Evolutionary conservation across 2,888 invertebrate genomes (phyloP).

Genomic region (Mystacides longicornis): DNA sequence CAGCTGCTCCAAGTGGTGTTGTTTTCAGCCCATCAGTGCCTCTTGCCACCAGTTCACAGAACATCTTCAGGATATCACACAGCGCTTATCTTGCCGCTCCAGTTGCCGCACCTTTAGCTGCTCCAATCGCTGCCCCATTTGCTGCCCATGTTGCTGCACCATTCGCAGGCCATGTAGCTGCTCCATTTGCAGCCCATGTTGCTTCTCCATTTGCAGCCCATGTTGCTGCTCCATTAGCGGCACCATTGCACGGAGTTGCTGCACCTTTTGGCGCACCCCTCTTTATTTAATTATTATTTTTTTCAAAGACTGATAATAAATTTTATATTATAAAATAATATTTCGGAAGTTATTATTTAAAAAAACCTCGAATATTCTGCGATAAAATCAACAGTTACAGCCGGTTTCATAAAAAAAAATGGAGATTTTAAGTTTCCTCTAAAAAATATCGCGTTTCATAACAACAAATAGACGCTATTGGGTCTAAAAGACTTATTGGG

Average conservation of each 20-base stretch:
- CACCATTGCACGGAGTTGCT: slow-evolving; percentile 30
- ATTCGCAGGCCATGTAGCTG: slow-evolving; percentile 17
- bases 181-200: slow-evolving; percentile 25
- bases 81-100: slow-evolving; percentile 15
- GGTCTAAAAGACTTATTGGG: too few species aligned
- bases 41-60: slow-evolving; percentile 2
- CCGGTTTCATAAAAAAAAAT: too few species aligned
- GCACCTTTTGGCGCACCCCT: slow-evolving; percentile 29
- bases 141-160: slow-evolving; percentile 27
- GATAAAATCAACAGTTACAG: too few species aligned
- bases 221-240: slow-evolving; percentile 29
- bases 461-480: too few species aligned
- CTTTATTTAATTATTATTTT: not conserved
- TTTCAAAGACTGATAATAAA: slow-evolving; percentile 1
- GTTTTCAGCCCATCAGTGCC: slow-evolving; percentile 8
- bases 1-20: slow-evolving; percentile 12
- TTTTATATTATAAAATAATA: not conserved
- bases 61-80: slow-evolving; percentile 2
- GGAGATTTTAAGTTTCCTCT: too few species aligned
- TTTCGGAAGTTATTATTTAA: too few species aligned
- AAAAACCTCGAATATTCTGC: too few species aligned
- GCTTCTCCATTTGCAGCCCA: slow-evolving; percentile 6
- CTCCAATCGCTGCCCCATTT: slow-evolving; percentile 19
- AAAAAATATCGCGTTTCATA: too few species aligned
- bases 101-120: slow-evolving; percentile 16